Base-by-base conservation (phyloP, 92 coral and sea anemone species). In the Bergia puertoricense region DNA sequence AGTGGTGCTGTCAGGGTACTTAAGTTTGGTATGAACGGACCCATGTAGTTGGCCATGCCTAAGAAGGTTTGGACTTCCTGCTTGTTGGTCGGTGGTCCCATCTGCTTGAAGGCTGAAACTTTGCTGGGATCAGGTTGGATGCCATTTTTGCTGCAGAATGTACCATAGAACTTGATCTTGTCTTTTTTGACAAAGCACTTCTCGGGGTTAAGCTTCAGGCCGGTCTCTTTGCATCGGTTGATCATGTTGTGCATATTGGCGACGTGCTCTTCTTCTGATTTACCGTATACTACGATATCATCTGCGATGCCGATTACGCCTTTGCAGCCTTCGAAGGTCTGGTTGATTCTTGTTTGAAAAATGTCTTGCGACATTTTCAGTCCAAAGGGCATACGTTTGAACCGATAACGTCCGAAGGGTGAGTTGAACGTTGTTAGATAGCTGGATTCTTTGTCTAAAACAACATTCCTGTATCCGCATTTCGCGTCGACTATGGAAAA, bases 391-490 rank as follows among this genome's bases (percentile, higher is more conserved):
- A 90, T 88, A 4, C 88, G 91, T 10, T 62, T 77, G 54, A 89
- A 91, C 8, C 91, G 43, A 79, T 92, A 92, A 23, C 91, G 39
- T 54, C 93, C 91, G 78, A 90, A 92, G 1, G 91, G 95, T 43
- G 91, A 90, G 78, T 92, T 92, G 76, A 92, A 88, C 5, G 95
- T 92, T 8, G 95, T 92, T 44, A 89, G 80, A 66, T 82, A 88
- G 57, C 86, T 88, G n/a, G 85, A 88, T 75, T 76, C 89, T 68
- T 89, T 76, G 89, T 91, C 94, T 0, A 91, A 88, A 30, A 77
- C 90, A 6, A 91, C 85, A 62, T 89, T 85, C 91, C 91, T 91
- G 82, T 93, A 91, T 2, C 96, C 92, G 76, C 94, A 46, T 81
- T 88, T 91, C 71, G 93, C 89, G 59, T 91, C 89, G 13, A 88